Evolutionary conservation across 2,113 vertebrate species (phyloP), one percentile per base, ranked within the genome.

Genomic region (Chroicocephalus ridibundus): DNA sequence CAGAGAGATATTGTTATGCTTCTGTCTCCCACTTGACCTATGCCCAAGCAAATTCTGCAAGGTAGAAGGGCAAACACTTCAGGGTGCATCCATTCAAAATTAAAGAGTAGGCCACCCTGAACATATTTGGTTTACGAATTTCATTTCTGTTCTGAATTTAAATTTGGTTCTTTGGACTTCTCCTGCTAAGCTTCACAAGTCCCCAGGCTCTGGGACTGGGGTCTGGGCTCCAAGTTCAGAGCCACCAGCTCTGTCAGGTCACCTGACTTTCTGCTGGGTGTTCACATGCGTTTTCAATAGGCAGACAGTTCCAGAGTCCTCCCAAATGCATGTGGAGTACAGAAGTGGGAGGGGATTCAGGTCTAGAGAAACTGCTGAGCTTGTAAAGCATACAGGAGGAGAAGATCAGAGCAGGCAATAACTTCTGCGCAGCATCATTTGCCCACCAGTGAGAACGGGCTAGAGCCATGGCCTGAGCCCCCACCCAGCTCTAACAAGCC

Each of bases 321-420:
- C 44, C 58, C 46, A 64, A 64, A 61, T 1, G 25, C 9, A 34
- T 5, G 2, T 0, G 0, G 2, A 25, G 36, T 19, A 22, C 31
- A 78, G 76, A 49, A 66, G 8, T 9, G 26, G 26, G 17, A 68
- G 8, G 8, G 6, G 11, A 11, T 2, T 64, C 65, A 38, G 27
- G 36, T 27, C 26, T 29, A 46, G 34, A 54, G 9, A 65, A 76
- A 58, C 44, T 52, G 49, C 49, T 24, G 42, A 79, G 40, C 26
- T 40, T n/a, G 47, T 27, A 34, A 65, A 88, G 74, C 2, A 13
- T 3, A 8, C 22, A n/a, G 38, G 16, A 85, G 57, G 31, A 64
- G 76, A 26, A n/a, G 44, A 27, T 15, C 34, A 49, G 69, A 42
- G 51, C 46, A 58, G 32, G 22, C 62, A 82, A 3, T 10, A 9